Conservation (phyloP, 1,140 invertebrate species). For the Rhynchophorus ferrugineus region DNA sequence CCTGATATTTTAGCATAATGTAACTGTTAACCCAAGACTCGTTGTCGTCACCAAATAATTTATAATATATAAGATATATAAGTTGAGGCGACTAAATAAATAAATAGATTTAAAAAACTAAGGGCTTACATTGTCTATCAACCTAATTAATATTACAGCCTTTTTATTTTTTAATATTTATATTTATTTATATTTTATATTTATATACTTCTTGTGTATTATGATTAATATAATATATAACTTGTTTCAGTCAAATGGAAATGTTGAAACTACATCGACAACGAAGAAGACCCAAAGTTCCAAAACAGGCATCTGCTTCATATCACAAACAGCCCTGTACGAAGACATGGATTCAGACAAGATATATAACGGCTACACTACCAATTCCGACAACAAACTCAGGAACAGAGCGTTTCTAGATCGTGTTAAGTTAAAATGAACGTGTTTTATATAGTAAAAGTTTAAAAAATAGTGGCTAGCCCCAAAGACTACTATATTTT, state of each 20-base stretch:
- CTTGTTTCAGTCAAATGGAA: conserved; percentile 2
- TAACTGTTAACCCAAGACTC: too few relatives aligned
- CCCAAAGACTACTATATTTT: conserved; percentile 6
- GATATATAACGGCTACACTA: conserved; percentile 34
- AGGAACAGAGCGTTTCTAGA: conserved; percentile 36
- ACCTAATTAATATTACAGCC: too few relatives aligned
- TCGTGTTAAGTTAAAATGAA: conserved; percentile 2
- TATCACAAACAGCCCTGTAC: conserved; percentile 34
- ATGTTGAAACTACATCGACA: background rate
- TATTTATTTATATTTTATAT: too few relatives aligned
- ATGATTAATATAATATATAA: background rate
- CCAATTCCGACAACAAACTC: conserved; percentile 26
- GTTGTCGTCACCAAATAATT: too few relatives aligned
- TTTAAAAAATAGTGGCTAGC: background rate
- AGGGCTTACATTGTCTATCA: too few relatives aligned
- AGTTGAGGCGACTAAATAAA: too few relatives aligned
- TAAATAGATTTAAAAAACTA: too few relatives aligned
- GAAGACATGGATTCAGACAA: conserved; percentile 30
- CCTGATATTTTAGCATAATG: too few relatives aligned
- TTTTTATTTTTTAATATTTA: too few relatives aligned
- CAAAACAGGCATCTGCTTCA: conserved; percentile 33
- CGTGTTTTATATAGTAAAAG: conserved; percentile 5
- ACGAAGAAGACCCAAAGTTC: background rate
- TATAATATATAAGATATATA: too few relatives aligned
- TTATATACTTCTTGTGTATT: too few relatives aligned